Evolutionary conservation across 2,113 vertebrate species (phyloP).

Genomic region (Stictonetta naevosa): DNA sequence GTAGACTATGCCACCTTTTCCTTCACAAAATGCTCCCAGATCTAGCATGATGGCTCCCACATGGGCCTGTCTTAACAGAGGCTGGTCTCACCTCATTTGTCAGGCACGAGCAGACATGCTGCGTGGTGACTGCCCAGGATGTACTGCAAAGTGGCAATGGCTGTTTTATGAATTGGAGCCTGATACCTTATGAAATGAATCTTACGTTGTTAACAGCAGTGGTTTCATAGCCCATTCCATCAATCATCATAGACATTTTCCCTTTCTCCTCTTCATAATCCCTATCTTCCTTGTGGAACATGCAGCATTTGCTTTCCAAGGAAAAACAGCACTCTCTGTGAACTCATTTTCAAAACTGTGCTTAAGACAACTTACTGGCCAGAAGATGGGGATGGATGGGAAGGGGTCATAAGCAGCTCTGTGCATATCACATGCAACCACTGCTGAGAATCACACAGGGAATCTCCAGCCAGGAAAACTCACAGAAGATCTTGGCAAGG

Average conservation of each 20-base stretch:
- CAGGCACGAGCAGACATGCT: not conserved
- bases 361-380: not conserved
- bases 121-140: not conserved
- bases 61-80: not conserved
- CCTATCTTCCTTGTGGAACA: not conserved
- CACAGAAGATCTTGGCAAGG: not conserved
- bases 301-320: not conserved
- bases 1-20: not conserved
- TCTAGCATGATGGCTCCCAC: not conserved
- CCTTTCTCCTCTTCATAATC: not conserved
- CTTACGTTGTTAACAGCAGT: not conserved
- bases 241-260: not conserved
- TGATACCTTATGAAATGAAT: not conserved
- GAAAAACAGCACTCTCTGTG: not conserved
- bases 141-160: not conserved
- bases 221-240: not conserved
- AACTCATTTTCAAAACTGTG: rapidly evolving
- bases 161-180: not conserved
- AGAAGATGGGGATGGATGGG: not conserved
- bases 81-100: not conserved
- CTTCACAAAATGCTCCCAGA: not conserved
- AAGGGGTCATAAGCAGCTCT: not conserved
- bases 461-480: not conserved
- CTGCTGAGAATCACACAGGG: not conserved
- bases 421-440: not conserved